Evolutionary conservation across 2,797 vertebrate species (phyloP), one percentile per base, ranked within the genome.

Genomic region (Hypotaenidia philippensis): DNA sequence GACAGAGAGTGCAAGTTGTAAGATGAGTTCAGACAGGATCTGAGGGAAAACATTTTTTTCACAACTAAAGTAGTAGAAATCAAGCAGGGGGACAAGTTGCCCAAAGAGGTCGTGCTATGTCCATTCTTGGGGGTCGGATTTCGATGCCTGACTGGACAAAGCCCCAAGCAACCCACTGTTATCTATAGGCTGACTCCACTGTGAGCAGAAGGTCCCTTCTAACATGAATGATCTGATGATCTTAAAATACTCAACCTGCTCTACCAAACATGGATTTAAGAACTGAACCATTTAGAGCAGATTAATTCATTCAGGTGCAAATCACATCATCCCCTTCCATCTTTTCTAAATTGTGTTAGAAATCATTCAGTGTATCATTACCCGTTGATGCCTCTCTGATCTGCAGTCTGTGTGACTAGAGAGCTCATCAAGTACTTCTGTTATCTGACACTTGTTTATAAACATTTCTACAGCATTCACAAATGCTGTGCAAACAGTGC

Each of bases 371-470:
- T 26, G 88, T 86, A 18, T 94, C 56, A 71, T 63, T 52, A 29
- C 38, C 38, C 70, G 83, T 72, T 20, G 20, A 10, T 45, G 80
- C 59, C 49, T 82, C 76, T 84, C 11, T 36, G 5, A 74, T 88
- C 81, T 82, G 74, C 77, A 93, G 55, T 34, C 69, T 66, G 61
- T 88, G 63, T 80, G 81, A 74, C 80, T 76, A 38, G 49, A 92
- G 90, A 94, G 25, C 52, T 93, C 69, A 88, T 76, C 74, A 74
- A 83, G 65, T 74, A 88, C 53, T 71, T 53, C 76, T 70, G 23
- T 76, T 93, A 93, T 66, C 83, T 89, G 83, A 79, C 83, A 80
- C 64, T 79, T 95, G 74, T 90, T 94, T 95, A 87, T 79, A 95
- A 95, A 95, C 66, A 82, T 89, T 86, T 89, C 85, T 50, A 44